Conservation (phyloP, 2,797 vertebrate species). For the Otolemur crassicaudatus region DNA sequence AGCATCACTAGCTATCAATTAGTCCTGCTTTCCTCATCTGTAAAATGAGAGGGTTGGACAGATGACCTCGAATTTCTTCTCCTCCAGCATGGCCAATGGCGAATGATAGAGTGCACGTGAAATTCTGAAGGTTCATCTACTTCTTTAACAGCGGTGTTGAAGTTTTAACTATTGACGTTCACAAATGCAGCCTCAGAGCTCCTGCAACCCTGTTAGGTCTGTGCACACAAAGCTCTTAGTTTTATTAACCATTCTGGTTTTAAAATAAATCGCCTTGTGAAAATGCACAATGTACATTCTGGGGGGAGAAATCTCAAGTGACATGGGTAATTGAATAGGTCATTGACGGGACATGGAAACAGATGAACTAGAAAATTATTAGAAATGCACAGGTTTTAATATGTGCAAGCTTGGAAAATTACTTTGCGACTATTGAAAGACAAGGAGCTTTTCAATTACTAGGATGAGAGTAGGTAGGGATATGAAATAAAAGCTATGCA, state of each 20-base stretch:
- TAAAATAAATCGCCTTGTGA: neutral
- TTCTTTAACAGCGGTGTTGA: neutral
- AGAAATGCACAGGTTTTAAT: neutral
- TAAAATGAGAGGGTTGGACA: conserved; percentile 73
- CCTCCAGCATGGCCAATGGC: neutral
- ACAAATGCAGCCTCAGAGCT: neutral
- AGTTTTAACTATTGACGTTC: neutral
- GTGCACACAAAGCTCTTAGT: neutral
- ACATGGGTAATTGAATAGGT: too few relatives aligned
- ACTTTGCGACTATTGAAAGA: neutral
- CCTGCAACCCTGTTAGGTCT: too few relatives aligned
- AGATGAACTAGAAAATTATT: neutral
- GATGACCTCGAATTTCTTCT: conserved; percentile 57
- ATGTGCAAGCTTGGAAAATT: neutral
- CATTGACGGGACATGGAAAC: neutral
- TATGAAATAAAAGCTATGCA: neutral
- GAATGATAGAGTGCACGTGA: neutral
- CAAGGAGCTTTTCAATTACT: neutral
- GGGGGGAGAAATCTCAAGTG: neutral
- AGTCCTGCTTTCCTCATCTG: conserved; percentile 73
- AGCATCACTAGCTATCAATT: conserved; percentile 65
- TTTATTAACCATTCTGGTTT: neutral
- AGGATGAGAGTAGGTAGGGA: neutral
- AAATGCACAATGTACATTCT: neutral
- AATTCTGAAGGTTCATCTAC: neutral